phyloP scores from a whole-genome alignment of 2,797 vertebrate genomes.

The Bovichtus variegatus region DNA sequence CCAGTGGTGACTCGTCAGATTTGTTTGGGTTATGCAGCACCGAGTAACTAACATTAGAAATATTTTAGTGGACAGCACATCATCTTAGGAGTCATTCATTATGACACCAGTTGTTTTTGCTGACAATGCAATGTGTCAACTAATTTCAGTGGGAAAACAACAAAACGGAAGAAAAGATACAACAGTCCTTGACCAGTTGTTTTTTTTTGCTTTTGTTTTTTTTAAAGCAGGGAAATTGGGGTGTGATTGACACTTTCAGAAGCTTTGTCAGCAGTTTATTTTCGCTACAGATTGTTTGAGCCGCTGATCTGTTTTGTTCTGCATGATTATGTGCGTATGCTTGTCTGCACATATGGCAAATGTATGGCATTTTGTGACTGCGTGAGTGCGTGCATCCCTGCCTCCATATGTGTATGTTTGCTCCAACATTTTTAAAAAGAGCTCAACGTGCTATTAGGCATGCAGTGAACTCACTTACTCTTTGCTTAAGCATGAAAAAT shows the following conservation, averaged over 20 bases:
- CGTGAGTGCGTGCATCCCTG: background rate
- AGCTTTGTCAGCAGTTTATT: slow-evolving; percentile 24
- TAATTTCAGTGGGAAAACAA: background rate
- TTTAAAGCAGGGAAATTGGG: background rate
- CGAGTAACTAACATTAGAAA: too few relatives aligned
- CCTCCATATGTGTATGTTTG: background rate
- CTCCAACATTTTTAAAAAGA: slow-evolving; percentile 3
- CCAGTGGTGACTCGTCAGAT: too few relatives aligned
- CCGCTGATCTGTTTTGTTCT: slow-evolving; percentile 1
- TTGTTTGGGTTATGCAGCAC: too few relatives aligned
- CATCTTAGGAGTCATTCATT: background rate
- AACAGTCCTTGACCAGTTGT: background rate
- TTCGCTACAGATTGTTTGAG: background rate
- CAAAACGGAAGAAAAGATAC: background rate
- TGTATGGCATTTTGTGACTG: background rate
- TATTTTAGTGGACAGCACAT: background rate
- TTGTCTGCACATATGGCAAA: slow-evolving; percentile 12
- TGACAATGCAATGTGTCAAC: background rate
- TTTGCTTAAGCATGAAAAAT: slow-evolving; percentile 47
- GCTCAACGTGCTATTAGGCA: slow-evolving; percentile 4
- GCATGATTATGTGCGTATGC: slow-evolving; percentile 2
- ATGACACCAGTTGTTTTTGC: background rate
- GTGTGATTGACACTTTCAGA: slow-evolving; percentile 17
- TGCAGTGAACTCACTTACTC: slow-evolving; percentile 19
- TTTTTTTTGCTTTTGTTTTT: too few relatives aligned